phyloP scores from a whole-genome alignment of 2,888 invertebrate genomes.

The Agrotis exclamationis region DNA sequence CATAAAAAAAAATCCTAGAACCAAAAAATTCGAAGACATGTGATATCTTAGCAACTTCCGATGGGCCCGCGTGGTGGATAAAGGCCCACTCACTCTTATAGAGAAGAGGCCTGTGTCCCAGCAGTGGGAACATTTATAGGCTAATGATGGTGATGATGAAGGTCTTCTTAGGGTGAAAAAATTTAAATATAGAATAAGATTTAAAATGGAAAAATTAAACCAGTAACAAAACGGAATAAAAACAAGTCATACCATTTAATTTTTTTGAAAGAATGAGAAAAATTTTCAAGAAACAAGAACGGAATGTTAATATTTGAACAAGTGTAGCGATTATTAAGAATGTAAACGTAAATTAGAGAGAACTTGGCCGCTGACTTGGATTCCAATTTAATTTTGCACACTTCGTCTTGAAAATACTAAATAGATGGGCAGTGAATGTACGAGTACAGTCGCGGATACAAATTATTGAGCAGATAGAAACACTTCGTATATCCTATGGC shows the following conservation, averaged over 20 bases:
- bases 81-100: too few relatives aligned
- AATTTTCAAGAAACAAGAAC: slow-evolving; percentile 20
- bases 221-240: neutral
- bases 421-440: slow-evolving; percentile 61
- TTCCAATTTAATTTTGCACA: slow-evolving; percentile 81
- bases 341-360: slow-evolving; percentile 78
- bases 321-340: slow-evolving; percentile 75
- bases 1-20: too few relatives aligned
- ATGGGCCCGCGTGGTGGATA: too few relatives aligned
- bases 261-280: neutral
- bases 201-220: neutral
- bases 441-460: slow-evolving; percentile 4
- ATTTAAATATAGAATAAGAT: too few relatives aligned
- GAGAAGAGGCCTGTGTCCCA: too few relatives aligned
- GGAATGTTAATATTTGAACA: slow-evolving; percentile 40
- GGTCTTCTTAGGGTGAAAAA: too few relatives aligned
- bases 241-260: neutral
- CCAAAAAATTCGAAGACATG: too few relatives aligned
- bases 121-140: too few relatives aligned
- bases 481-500: too few relatives aligned
- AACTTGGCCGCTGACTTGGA: slow-evolving; percentile 77
- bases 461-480: too few relatives aligned
- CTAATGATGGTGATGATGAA: too few relatives aligned
- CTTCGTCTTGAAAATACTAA: slow-evolving; percentile 79
- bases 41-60: too few relatives aligned